Evolutionary conservation across 1,140 invertebrate genomes (phyloP).

Genomic region (Notospermus geniculatus): DNA sequence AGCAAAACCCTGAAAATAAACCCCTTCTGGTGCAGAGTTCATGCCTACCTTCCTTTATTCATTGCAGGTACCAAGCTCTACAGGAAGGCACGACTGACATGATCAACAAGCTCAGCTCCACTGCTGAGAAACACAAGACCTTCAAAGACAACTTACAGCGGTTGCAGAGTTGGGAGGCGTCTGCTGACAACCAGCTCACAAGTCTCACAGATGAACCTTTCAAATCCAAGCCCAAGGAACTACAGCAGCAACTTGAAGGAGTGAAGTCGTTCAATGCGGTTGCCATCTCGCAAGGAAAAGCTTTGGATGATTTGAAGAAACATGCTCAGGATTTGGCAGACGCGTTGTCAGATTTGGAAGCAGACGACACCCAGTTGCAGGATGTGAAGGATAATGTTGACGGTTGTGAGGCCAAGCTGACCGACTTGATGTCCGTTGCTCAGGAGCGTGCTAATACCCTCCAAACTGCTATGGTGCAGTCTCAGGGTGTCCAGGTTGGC

Average conservation of each 20-base stretch:
- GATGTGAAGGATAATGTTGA: constrained; percentile 75
- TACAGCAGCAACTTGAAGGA: constrained; percentile 82
- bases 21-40: no score
- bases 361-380: constrained; percentile 68
- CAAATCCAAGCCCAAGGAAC: constrained; percentile 79
- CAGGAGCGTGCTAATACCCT: constrained; percentile 35
- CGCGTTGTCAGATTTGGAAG: constrained; percentile 72
- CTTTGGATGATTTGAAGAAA: constrained; percentile 69
- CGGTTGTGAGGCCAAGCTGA: constrained; percentile 73
- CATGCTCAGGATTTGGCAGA: constrained; percentile 56
- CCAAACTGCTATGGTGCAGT: constrained; percentile 82
- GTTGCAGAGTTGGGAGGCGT: constrained; percentile 77
- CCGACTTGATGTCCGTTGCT: constrained; percentile 62
- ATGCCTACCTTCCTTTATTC: no score
- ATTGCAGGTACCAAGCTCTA: neutral
- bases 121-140: constrained; percentile 75
- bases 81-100: neutral
- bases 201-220: constrained; percentile 76
- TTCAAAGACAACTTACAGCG: constrained; percentile 82
- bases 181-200: constrained; percentile 74
- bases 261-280: constrained; percentile 84
- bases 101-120: constrained; percentile 24
- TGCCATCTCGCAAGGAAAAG: constrained; percentile 76
- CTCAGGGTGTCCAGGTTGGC: constrained; percentile 91
- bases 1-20: no score